A percentile compares a stretch with the other conserved stretches of the same genome.
Evolutionary conservation across 1,140 invertebrate genomes (phyloP).

Genomic region (Ptiloglossa arizonensis): DNA sequence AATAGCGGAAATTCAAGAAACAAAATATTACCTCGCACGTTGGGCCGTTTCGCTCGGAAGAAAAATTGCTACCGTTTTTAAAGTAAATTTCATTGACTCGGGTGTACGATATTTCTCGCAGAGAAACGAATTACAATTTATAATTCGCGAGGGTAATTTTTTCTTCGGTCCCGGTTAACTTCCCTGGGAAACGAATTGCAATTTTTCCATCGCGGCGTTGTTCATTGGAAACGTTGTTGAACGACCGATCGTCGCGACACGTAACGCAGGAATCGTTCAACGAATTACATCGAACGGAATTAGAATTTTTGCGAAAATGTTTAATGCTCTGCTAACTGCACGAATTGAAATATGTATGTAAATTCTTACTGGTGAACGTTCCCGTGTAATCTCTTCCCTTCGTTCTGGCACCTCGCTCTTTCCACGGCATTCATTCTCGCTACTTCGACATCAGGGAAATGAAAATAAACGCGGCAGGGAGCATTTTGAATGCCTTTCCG

Average conservation of each 20-base stretch:
- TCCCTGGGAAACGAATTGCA: too few relatives aligned
- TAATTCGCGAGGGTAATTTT: neutral
- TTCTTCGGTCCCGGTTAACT: too few relatives aligned
- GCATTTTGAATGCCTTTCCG: constrained; percentile 30
- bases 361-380: neutral
- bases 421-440: constrained; percentile 14
- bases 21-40: neutral
- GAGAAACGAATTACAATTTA: neutral
- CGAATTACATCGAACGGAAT: too few relatives aligned
- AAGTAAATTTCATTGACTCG: constrained; percentile 8
- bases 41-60: neutral
- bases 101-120: neutral
- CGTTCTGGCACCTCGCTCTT: neutral
- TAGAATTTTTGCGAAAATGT: too few relatives aligned
- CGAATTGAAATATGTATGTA: neutral
- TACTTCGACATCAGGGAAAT: constrained; percentile 28
- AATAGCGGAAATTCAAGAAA: constrained; percentile 15
- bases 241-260: too few relatives aligned
- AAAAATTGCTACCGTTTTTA: constrained; percentile 13
- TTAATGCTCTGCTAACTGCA: neutral
- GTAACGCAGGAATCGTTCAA: too few relatives aligned
- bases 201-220: too few relatives aligned
- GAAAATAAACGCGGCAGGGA: constrained; percentile 39
- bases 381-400: neutral
- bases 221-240: too few relatives aligned